Evolutionary conservation across 2,797 vertebrate species (phyloP), one percentile per base, ranked within the genome.

Genomic region (Takifugu rubripes): DNA sequence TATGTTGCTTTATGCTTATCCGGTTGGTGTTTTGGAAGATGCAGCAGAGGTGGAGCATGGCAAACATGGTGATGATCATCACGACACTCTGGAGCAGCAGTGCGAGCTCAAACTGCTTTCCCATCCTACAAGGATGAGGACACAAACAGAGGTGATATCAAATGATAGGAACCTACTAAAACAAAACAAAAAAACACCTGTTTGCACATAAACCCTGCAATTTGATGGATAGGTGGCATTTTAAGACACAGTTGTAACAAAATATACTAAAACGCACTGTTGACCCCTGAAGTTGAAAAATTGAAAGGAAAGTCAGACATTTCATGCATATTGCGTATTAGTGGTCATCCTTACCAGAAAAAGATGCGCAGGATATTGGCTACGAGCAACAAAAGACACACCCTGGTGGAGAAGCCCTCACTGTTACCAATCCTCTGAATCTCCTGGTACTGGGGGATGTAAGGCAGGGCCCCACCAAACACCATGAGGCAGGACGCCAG

Each of bases 331-430:
- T 27, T 29, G 16, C 5, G n/a, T 5, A 14, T 10, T 5, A 15
- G 8, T 50, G 26, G 12, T 29, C 15, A 5, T 64, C 42, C 91
- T 92, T 66, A 93, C 92, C 93, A 93, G 77, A 94, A 94, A 76
- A 93, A 93, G 55, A 93, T 90, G 27, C 92, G 88, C 46, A 94
- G 69, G 61, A 93, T 93, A 80, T 93, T 94, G 66, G 93, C 92
- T 1, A 93, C 33, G 54, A 94, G 91, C 78, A 94, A 82, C 59
- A 93, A 87, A 65, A 93, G 71, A 60, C 93, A 94, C 29, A 94
- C 91, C 42, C 89, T 77, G 53, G 91, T 93, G 59, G 93, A 93
- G 85, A 94, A 94, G 25, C 92, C 92, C 5, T 93, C 91, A 0
- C 89, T 83, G 75, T 79, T 92, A 72, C 72, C 78, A 60, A 74